phyloP scores from a whole-genome alignment of 1,140 invertebrate species.

The Tribolium madens region DNA sequence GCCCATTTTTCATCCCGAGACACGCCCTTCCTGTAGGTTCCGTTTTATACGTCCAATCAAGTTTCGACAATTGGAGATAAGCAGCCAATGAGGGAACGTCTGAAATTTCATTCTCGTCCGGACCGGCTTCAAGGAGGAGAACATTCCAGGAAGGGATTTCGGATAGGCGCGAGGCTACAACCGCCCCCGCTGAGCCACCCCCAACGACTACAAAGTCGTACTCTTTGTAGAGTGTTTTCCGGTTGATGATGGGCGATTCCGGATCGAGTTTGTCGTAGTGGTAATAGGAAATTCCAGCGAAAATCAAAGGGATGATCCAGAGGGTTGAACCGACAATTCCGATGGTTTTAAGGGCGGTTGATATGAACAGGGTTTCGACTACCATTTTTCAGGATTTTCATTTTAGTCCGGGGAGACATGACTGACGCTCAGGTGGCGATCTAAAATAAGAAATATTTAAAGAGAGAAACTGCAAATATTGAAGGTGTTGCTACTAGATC shows the following conservation, averaged over 20 bases:
- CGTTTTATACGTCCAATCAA: conserved; percentile 94
- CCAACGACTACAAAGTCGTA: conserved; percentile 92
- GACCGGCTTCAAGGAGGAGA: conserved; percentile 91
- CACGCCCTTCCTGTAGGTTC: conserved; percentile 87
- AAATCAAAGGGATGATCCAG: conserved; percentile 84
- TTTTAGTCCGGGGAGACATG: conserved; percentile 51
- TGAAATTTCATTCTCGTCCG: conserved; percentile 91
- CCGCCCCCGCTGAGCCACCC: conserved; percentile 92
- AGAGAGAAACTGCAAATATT: not conserved
- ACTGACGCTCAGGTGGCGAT: not conserved
- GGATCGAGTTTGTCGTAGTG: conserved; percentile 86
- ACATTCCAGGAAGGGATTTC: conserved; percentile 86
- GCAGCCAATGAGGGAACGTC: conserved; percentile 90
- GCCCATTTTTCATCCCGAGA: conserved; percentile 76
- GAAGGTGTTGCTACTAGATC: not conserved
- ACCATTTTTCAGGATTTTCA: conserved; percentile 70
- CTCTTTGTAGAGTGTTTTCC: conserved; percentile 69
- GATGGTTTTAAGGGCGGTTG: conserved; percentile 81
- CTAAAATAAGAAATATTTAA: not conserved
- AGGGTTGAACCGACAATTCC: conserved; percentile 79
- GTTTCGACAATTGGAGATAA: conserved; percentile 86
- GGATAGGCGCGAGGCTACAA: conserved; percentile 89
- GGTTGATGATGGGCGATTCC: conserved; percentile 77
- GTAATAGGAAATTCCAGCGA: conserved; percentile 85
- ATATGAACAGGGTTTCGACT: conserved; percentile 77